Evolutionary conservation across 2,113 vertebrate species (phyloP).

Genomic region (Dasyurus viverrinus): DNA sequence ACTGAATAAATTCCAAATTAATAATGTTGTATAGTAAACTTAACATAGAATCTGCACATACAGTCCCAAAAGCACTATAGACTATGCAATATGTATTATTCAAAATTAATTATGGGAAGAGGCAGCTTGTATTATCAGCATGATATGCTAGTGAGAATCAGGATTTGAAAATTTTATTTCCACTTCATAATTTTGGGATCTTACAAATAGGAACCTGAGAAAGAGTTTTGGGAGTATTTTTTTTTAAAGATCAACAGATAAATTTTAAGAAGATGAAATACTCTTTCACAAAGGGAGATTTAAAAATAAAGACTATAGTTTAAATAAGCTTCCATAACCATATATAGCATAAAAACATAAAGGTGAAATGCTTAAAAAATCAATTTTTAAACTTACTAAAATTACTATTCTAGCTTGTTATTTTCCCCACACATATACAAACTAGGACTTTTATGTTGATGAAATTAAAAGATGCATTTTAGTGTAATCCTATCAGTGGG

Average conservation of each 20-base stretch:
- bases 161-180: not conserved
- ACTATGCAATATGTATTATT: not conserved
- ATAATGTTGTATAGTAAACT: not conserved
- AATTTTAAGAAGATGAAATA: not conserved
- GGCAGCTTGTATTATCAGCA: not conserved
- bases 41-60: not conserved
- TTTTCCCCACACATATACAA: not conserved
- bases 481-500: not conserved
- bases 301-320: slow-evolving; percentile 18
- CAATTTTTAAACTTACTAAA: slow-evolving; percentile 13
- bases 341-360: slow-evolving; percentile 14
- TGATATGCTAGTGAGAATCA: not conserved
- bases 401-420: not conserved
- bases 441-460: not conserved
- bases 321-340: slow-evolving; percentile 6
- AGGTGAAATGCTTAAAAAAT: not conserved
- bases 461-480: slow-evolving; percentile 17
- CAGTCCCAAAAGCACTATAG: not conserved
- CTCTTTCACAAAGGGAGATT: slow-evolving; percentile 1
- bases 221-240: not conserved
- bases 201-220: not conserved
- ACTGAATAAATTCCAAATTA: not conserved
- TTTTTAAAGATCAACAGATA: not conserved
- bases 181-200: not conserved
- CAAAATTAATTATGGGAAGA: not conserved